Evolutionary conservation across 2,888 invertebrate species (phyloP).

Genomic region (Lasiommata megera): DNA sequence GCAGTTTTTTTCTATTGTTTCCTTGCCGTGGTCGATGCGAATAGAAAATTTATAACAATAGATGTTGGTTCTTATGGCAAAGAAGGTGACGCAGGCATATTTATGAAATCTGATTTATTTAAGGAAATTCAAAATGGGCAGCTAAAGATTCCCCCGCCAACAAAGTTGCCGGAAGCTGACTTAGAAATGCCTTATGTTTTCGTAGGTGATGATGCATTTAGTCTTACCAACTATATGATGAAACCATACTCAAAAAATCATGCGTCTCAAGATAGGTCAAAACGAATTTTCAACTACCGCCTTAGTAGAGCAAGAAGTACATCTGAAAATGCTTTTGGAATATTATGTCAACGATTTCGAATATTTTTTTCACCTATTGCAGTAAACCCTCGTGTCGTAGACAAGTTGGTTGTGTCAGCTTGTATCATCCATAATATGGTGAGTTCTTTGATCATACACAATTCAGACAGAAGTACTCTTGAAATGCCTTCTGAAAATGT

Average conservation of each 20-base stretch:
- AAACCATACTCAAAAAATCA: not conserved
- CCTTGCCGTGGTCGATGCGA: not conserved
- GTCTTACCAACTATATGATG: not conserved
- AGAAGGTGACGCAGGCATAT: not conserved
- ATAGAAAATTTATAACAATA: not conserved
- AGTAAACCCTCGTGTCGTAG: too few relatives aligned
- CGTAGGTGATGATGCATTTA: not conserved
- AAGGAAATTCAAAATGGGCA: not conserved
- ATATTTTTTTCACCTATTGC: too few relatives aligned
- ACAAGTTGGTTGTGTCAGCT: too few relatives aligned
- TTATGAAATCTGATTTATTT: not conserved
- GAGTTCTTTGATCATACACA: too few relatives aligned
- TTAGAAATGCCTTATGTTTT: not conserved
- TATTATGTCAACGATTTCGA: too few relatives aligned
- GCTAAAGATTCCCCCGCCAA: not conserved
- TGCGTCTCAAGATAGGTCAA: too few relatives aligned
- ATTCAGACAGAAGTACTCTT: too few relatives aligned
- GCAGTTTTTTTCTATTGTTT: not conserved
- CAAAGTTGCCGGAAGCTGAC: not conserved
- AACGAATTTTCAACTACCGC: too few relatives aligned
- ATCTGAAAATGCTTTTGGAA: too few relatives aligned
- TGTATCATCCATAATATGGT: too few relatives aligned
- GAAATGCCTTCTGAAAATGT: too few relatives aligned
- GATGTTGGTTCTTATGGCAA: not conserved
- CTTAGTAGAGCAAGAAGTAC: too few relatives aligned